These are phyloP conservation scores for Eidolon dupreanum DNA, from an alignment of 2,797 vertebrate genomes.

Conservation along the genomic window DNA sequence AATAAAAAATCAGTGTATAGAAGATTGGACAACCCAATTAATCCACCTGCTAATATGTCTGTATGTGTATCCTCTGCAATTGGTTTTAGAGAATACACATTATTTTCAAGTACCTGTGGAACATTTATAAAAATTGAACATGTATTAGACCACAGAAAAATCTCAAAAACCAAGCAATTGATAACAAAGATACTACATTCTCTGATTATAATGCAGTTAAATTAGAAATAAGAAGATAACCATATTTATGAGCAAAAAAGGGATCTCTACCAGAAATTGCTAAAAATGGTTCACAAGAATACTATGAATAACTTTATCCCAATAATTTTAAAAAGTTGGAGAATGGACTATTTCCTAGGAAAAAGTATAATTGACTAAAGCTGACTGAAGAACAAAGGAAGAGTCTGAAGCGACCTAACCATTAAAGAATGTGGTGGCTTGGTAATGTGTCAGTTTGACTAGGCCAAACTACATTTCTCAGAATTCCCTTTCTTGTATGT, in stretches of 20 bases:
- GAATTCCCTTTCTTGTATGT: neutral
- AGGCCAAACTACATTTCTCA: neutral
- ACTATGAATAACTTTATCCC: neutral
- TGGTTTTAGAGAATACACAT: conserved; percentile 38
- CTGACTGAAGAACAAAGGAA: neutral
- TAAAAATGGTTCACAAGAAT: neutral
- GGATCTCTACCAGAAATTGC: neutral
- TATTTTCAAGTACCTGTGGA: neutral
- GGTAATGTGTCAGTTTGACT: neutral
- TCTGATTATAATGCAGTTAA: conserved; percentile 37
- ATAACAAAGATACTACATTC: neutral
- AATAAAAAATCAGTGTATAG: conserved; percentile 44
- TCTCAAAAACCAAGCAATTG: conserved; percentile 1
- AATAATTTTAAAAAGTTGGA: neutral
- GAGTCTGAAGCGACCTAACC: neutral
- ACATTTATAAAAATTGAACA: conserved; percentile 38
- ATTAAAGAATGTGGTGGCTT: neutral
- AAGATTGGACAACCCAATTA: neutral
- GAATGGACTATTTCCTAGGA: neutral
- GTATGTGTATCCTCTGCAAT: neutral
- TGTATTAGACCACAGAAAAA: conserved; percentile 7
- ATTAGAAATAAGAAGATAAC: conserved; percentile 36
- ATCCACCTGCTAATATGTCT: neutral
- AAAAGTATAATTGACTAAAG: conserved; percentile 16
- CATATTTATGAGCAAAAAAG: conserved; percentile 25